Evolutionary conservation across 2,113 vertebrate species (phyloP), one percentile per base, ranked within the genome.

Genomic region (Typhlomys cinereus): DNA sequence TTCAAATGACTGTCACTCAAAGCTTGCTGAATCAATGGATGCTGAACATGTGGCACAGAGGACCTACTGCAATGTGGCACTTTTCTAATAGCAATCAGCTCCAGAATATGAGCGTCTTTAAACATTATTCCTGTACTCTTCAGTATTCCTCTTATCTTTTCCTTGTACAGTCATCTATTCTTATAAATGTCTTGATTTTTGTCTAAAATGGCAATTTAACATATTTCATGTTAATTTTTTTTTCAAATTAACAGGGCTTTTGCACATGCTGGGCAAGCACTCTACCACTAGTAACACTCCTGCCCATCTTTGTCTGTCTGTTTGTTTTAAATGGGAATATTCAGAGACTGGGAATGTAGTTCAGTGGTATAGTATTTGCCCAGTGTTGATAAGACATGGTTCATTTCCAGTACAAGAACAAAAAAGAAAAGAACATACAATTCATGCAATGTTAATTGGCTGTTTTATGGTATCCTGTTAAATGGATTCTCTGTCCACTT

Each of bases 101-200:
- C 17, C 39, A 80, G 41, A 84, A 95, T 50, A 90, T 46, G 81
- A 76, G 20, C 64, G 80, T 46, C 81, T 62, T 71, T 93, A 17
- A 8, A 15, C 18, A 21, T 46, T 62, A 39, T 82, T 50, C 52
- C 36, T 54, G 44, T 46, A 86, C 39, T 64, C 39, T 66, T 86
- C 39, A 39, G 29, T 54, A 27, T 23, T 82, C 73, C 14, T 48
- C 73, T 66, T 31, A 79, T 21, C n/a, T 69, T 88, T 67, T 85
- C 74, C 46, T 44, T 88, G 31, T 14, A 85, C 39, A 94, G 50
- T 27, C 46, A 92, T 9, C 1, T 31, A 88, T 57, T 90, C 85
- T 50, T 88, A 76, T 78, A 61, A 81, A 78, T 75, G 80, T 13
- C 39, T 5, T 82, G 27, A 76, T 12, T 87, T 59, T 79, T 73